These are phyloP conservation scores for Muscidifurax raptorellus DNA, from an alignment of 1,140 invertebrate species.

Conservation along the genomic window DNA sequence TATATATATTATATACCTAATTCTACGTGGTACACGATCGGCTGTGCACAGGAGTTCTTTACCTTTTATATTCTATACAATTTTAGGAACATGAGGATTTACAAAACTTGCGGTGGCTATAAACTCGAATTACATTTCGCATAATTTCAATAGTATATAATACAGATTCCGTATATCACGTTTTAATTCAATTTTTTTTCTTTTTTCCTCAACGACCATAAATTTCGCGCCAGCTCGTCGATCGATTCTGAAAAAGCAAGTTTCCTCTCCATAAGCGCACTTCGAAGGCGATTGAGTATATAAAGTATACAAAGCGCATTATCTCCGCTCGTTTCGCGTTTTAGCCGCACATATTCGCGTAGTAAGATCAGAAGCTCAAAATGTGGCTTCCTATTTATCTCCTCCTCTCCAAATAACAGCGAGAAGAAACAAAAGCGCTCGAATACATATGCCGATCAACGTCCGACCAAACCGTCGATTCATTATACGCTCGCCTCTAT, in stretches of 20 bases:
- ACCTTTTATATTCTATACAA: conserved; percentile 24
- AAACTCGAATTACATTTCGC: no score
- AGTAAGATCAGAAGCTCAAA: not conserved
- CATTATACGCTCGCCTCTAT: not conserved
- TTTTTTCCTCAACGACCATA: no score
- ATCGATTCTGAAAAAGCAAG: no score
- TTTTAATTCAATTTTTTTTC: no score
- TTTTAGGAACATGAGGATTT: conserved; percentile 67
- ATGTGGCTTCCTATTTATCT: not conserved
- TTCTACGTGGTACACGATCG: not conserved
- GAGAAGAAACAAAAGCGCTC: not conserved
- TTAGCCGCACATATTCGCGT: no score
- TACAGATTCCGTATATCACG: not conserved
- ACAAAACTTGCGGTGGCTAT: conserved; percentile 47
- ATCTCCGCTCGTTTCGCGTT: no score
- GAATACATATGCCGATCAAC: no score
- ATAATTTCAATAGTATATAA: no score
- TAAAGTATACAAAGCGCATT: no score
- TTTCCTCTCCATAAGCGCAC: no score
- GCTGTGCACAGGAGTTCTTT: conserved; percentile 27
- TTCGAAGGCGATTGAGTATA: not conserved
- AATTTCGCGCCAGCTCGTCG: no score
- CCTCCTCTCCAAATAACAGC: not conserved
- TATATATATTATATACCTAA: no score
- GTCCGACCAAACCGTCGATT: not conserved